These are phyloP conservation scores for Tetranychus cinnabarinus DNA, from an alignment of 1,140 invertebrate species.

Conservation along the genomic window DNA sequence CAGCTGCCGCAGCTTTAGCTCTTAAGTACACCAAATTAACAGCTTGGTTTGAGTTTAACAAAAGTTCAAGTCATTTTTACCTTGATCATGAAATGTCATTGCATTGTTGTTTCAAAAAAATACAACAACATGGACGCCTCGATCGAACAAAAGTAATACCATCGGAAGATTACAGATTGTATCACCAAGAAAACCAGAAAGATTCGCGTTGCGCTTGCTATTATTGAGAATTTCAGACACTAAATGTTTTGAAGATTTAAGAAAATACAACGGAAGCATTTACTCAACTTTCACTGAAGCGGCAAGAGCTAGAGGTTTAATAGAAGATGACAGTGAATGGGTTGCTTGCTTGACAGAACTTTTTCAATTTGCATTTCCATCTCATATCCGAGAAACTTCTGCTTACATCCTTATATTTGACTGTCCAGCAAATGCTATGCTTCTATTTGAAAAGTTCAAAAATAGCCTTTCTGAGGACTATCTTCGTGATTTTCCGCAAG, in stretches of 20 bases:
- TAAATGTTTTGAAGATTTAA: slow-evolving; percentile 12
- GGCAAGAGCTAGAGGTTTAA: background rate
- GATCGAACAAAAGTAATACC: background rate
- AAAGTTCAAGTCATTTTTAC: background rate
- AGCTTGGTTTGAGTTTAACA: slow-evolving; percentile 2
- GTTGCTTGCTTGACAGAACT: background rate
- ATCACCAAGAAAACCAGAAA: slow-evolving; percentile 8
- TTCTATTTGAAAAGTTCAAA: background rate
- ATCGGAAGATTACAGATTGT: slow-evolving; percentile 9
- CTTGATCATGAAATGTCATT: background rate
- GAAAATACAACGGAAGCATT: slow-evolving; percentile 5
- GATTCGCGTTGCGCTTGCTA: slow-evolving; percentile 13
- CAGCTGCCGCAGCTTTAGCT: background rate
- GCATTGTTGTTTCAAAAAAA: background rate
- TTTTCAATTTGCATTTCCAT: background rate
- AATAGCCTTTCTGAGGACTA: background rate
- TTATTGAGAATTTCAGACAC: slow-evolving; percentile 11
- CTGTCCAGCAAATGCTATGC: background rate
- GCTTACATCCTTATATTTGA: background rate
- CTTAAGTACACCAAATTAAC: slow-evolving; percentile 3
- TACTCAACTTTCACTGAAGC: slow-evolving; percentile 10
- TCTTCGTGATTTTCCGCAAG: background rate
- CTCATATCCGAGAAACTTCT: background rate
- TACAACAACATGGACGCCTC: background rate
- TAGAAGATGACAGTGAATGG: slow-evolving; percentile 8